phyloP scores from a whole-genome alignment of 2,113 vertebrate species.

The Acanthisitta chloris region DNA sequence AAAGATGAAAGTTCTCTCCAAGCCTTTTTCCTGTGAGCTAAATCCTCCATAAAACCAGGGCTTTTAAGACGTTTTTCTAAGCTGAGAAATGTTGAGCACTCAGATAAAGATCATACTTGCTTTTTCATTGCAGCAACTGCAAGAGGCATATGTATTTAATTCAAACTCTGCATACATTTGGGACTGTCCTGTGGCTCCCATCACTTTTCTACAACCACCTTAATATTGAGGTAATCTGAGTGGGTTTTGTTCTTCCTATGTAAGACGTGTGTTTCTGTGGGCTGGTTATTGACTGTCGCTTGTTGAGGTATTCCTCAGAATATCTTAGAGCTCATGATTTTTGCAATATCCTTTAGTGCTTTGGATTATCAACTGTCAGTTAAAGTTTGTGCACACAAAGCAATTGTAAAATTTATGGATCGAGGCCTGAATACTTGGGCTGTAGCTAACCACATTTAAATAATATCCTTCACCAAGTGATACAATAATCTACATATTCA shows the following conservation, averaged over 20 bases:
- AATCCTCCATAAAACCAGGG: conserved; percentile 16
- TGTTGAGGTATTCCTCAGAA: too few species aligned
- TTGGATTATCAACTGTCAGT: background rate
- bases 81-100: background rate
- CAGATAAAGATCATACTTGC: background rate
- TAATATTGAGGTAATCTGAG: background rate
- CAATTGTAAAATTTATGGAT: background rate
- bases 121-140: background rate
- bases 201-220: background rate
- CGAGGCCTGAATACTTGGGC: background rate
- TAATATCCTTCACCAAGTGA: background rate
- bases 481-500: background rate
- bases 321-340: background rate
- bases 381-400: background rate
- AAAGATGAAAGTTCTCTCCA: conserved; percentile 14
- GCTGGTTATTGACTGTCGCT: too few species aligned
- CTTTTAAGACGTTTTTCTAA: background rate
- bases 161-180: background rate
- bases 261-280: background rate
- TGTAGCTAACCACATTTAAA: background rate
- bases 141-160: background rate
- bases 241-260: background rate
- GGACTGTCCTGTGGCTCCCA: background rate
- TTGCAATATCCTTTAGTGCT: background rate
- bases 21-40: background rate